These are phyloP conservation scores for Pseudopleuronectes americanus DNA, from an alignment of 2,797 vertebrate genomes.

Conservation along the genomic window DNA sequence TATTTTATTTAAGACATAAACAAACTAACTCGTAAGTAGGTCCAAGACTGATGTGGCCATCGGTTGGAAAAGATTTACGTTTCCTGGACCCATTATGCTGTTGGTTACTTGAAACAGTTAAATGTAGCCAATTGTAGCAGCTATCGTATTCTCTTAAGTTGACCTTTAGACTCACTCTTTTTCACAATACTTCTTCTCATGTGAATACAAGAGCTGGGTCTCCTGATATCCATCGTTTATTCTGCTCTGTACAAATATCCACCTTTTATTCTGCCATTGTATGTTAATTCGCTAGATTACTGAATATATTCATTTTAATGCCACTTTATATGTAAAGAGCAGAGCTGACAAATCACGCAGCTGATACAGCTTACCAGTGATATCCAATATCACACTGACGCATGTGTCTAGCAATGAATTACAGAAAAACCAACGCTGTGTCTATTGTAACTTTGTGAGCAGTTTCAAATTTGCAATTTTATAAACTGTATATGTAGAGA, in stretches of 20 bases:
- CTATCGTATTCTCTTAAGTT: neutral
- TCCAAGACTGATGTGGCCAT: neutral
- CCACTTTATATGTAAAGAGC: neutral
- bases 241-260: neutral
- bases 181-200: neutral
- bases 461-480: too few species aligned
- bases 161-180: neutral
- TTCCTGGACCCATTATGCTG: too few species aligned
- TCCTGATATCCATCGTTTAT: neutral
- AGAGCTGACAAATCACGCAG: neutral
- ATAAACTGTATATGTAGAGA: too few species aligned
- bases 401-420: neutral
- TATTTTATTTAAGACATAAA: constrained; percentile 38
- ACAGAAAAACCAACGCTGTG: neutral
- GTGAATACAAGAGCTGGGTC: neutral
- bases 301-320: neutral
- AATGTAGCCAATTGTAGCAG: neutral
- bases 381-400: neutral
- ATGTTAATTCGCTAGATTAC: neutral
- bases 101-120: neutral
- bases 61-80: too few species aligned
- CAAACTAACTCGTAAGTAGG: constrained; percentile 45
- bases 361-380: neutral
- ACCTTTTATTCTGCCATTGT: neutral
- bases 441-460: neutral